A percentile compares a stretch with the other conserved stretches of the same genome.
Conservation (phyloP, 2,888 invertebrate genomes). For the Coronaproctus castanopsis region DNA sequence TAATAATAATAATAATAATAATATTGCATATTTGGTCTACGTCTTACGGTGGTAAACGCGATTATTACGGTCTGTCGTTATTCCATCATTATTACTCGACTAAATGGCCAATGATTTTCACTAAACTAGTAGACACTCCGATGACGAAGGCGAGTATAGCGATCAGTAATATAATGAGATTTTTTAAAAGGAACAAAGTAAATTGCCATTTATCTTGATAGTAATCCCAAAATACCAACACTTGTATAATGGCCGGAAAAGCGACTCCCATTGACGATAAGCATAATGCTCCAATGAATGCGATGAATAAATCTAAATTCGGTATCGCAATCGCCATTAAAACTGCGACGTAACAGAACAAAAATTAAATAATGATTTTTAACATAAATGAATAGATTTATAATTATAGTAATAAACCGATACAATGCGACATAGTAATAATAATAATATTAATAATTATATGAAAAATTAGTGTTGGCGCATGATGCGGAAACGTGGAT, state of each 20-base stretch:
- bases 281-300: slow-evolving; percentile 71
- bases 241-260: slow-evolving; percentile 73
- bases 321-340: slow-evolving; percentile 67
- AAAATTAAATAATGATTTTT: background rate
- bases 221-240: slow-evolving; percentile 55
- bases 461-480: too few relatives aligned
- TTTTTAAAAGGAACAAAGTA: slow-evolving; percentile 20
- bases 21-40: too few relatives aligned
- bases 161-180: slow-evolving; percentile 33
- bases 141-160: slow-evolving; percentile 44
- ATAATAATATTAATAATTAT: too few relatives aligned
- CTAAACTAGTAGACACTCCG: slow-evolving; percentile 47
- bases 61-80: too few relatives aligned
- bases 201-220: slow-evolving; percentile 26
- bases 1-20: too few relatives aligned
- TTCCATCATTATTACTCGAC: too few relatives aligned
- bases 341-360: slow-evolving; percentile 36
- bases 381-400: too few relatives aligned
- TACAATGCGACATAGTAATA: too few relatives aligned
- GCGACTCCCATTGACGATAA: slow-evolving; percentile 71
- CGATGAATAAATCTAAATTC: slow-evolving; percentile 46
- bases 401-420: too few relatives aligned
- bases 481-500: background rate
- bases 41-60: too few relatives aligned
- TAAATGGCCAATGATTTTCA: slow-evolving; percentile 38